These are phyloP conservation scores for Agrilus biguttatus DNA, from an alignment of 2,888 invertebrate genomes.

Conservation along the genomic window DNA sequence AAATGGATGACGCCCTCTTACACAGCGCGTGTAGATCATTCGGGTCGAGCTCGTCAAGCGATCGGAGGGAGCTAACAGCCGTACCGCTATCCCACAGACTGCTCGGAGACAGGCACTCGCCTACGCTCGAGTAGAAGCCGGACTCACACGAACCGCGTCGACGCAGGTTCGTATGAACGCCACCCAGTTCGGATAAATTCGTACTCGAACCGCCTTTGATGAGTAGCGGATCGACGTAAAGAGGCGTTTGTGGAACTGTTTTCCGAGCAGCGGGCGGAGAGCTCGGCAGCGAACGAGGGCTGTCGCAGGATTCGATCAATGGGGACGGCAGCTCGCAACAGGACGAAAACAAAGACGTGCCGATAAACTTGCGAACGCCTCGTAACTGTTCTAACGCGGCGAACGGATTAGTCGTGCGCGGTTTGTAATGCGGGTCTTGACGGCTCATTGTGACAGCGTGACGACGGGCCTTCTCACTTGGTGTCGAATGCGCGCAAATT, in stretches of 20 bases:
- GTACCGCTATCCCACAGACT: constrained; percentile 41
- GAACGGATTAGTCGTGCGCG: constrained; percentile 56
- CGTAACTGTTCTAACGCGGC: constrained; percentile 60
- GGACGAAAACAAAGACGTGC: constrained; percentile 51
- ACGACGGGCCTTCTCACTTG: constrained; percentile 60
- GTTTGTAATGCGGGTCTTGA: constrained; percentile 69
- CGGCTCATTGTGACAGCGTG: constrained; percentile 69
- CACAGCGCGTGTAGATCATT: constrained; percentile 42
- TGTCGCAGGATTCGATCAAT: constrained; percentile 28
- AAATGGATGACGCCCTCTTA: constrained; percentile 64
- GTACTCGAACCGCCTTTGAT: constrained; percentile 26
- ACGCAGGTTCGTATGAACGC: constrained; percentile 29
- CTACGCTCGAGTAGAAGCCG: constrained; percentile 79
- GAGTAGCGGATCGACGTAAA: constrained; percentile 41
- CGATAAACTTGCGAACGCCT: constrained; percentile 71
- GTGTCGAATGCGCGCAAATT: constrained; percentile 44
- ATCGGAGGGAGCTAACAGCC: constrained; percentile 41
- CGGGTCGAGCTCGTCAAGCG: constrained; percentile 43
- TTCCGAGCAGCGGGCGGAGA: constrained; percentile 35
- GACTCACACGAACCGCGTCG: constrained; percentile 77
- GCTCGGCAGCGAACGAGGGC: constrained; percentile 36
- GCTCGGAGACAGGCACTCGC: constrained; percentile 33
- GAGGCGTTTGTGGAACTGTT: constrained; percentile 18
- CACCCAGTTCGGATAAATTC: constrained; percentile 25
- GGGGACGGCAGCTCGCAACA: constrained; percentile 67